A percentile compares a stretch with the other conserved stretches of the same genome.
Evolutionary conservation across 2,113 vertebrate genomes (phyloP).

Genomic region (Aythya baeri): DNA sequence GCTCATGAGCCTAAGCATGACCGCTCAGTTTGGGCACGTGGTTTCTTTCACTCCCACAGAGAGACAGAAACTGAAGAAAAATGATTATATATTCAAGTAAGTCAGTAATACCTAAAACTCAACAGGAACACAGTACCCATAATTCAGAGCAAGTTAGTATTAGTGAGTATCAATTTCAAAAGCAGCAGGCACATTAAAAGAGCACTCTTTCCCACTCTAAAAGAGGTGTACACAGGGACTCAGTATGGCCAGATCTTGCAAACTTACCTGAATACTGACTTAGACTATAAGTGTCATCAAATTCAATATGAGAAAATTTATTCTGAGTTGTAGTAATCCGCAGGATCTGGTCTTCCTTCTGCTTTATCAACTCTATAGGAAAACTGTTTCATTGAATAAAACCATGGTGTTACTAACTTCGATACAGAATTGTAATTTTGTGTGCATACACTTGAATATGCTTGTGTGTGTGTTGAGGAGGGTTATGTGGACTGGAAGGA

Average conservation of each 20-base stretch:
- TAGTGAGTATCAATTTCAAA: background rate
- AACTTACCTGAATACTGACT: background rate
- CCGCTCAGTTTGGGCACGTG: background rate
- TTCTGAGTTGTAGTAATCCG: background rate
- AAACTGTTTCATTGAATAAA: background rate
- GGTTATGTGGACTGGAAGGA: background rate
- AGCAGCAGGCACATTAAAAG: background rate
- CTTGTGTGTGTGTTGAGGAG: background rate
- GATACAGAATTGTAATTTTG: background rate
- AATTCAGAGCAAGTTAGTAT: background rate
- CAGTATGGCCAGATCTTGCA: background rate
- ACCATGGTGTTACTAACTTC: background rate
- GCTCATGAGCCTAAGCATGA: background rate
- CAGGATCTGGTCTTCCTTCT: background rate
- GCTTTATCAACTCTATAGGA: background rate
- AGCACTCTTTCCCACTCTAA: background rate
- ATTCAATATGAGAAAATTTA: background rate
- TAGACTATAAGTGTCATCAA: background rate
- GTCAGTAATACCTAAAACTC: background rate
- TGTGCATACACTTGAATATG: rapidly evolving
- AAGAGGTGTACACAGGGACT: background rate
- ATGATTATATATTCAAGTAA: background rate
- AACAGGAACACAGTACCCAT: background rate
- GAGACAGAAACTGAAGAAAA: background rate
- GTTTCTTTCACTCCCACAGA: background rate